These are phyloP conservation scores for Planococcus citri DNA, from an alignment of 1,140 invertebrate genomes.

Conservation along the genomic window DNA sequence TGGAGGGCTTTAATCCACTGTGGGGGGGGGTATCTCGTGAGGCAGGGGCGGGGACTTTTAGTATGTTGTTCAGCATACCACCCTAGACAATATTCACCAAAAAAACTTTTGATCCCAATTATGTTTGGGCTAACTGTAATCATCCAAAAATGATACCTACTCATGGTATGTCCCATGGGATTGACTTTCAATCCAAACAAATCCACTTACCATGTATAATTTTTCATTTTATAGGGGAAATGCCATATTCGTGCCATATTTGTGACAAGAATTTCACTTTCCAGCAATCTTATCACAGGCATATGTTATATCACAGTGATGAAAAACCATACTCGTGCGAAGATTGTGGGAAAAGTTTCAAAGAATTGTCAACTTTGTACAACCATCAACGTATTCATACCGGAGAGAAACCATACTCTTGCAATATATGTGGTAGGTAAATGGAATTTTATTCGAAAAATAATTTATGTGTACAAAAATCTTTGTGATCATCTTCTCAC, in stretches of 20 bases:
- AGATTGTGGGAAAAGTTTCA: conserved; percentile 69
- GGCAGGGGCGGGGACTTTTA: no score
- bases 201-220: no score
- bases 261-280: conserved; percentile 83
- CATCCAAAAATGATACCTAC: no score
- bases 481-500: neutral
- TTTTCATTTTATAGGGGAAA: conserved; percentile 51
- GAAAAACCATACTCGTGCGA: conserved; percentile 68
- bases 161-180: no score
- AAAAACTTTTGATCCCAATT: no score
- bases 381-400: conserved; percentile 79
- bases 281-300: conserved; percentile 83
- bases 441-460: conserved; percentile 25
- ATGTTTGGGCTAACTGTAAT: no score
- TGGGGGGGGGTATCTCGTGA: no score
- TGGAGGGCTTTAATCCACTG: no score
- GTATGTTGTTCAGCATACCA: no score
- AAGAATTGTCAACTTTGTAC: conserved; percentile 76
- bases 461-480: conserved; percentile 12
- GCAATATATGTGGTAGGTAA: conserved; percentile 77
- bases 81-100: no score
- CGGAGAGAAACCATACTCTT: conserved; percentile 81
- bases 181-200: no score
- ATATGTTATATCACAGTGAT: conserved; percentile 59
- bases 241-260: conserved; percentile 68